Percentiles rank a stretch among this genome's conserved stretches.
Conservation (phyloP, 2,113 vertebrate genomes). For the Pyrgilauda ruficollis region DNA sequence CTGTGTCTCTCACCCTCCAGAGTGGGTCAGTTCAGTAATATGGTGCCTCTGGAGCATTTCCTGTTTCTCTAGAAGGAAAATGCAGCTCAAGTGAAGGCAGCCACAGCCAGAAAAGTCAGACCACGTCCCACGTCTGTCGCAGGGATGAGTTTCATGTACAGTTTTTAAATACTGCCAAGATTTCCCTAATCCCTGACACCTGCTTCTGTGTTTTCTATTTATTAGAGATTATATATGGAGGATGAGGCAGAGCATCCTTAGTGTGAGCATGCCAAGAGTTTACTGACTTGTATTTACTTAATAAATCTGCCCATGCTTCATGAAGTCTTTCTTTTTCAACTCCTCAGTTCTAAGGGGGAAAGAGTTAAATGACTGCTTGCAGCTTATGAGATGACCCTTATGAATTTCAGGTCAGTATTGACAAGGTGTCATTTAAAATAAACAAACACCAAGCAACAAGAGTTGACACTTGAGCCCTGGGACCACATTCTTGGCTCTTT, state of each 20-base stretch:
- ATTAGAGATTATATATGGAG: background rate
- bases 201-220: background rate
- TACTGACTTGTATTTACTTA: background rate
- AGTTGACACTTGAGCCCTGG: slow-evolving; percentile 30
- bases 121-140: background rate
- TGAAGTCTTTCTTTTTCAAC: background rate
- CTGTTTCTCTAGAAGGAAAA: background rate
- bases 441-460: slow-evolving; percentile 31
- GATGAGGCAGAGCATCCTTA: background rate
- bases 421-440: slow-evolving; percentile 43
- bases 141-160: background rate
- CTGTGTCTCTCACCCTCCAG: background rate
- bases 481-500: slow-evolving; percentile 45
- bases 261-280: background rate
- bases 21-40: background rate
- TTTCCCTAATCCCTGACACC: background rate
- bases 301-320: background rate
- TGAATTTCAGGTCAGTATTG: slow-evolving; percentile 21
- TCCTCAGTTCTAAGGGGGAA: background rate
- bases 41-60: background rate
- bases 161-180: background rate
- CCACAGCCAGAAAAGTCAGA: background rate
- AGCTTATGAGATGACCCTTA: background rate
- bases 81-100: background rate
- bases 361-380: background rate